phyloP scores from a whole-genome alignment of 2,797 vertebrate genomes.

The Eospalax fontanierii region DNA sequence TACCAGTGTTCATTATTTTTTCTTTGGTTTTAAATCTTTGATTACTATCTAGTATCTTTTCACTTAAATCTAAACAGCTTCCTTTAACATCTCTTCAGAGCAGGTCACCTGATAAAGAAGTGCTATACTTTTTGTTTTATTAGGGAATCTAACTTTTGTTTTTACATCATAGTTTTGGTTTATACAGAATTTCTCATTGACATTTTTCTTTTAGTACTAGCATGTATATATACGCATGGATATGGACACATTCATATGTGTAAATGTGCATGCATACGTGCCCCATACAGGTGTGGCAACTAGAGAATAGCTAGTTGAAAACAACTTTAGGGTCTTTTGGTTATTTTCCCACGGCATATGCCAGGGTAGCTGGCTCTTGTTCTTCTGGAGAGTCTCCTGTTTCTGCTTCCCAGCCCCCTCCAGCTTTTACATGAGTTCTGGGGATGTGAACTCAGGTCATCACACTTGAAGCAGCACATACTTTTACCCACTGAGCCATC shows the following conservation, averaged over 20 bases:
- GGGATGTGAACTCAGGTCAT: background rate
- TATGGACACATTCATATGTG: background rate
- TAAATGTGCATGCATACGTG: background rate
- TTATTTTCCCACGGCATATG: background rate
- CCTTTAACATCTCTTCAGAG: background rate
- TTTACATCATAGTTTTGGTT: constrained; percentile 25
- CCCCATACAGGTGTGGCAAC: too few relatives aligned
- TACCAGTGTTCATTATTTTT: background rate
- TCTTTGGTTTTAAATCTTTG: background rate
- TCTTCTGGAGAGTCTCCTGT: background rate
- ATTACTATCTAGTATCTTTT: constrained; percentile 8
- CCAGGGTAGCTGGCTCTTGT: background rate
- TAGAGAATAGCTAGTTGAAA: too few relatives aligned
- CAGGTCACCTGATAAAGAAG: background rate
- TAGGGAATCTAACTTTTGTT: background rate
- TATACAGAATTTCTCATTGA: background rate
- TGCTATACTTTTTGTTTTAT: constrained; percentile 48
- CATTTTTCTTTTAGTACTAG: background rate
- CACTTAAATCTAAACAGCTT: background rate
- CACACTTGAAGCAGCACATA: too few relatives aligned
- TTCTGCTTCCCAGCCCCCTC: background rate
- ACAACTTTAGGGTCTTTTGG: background rate
- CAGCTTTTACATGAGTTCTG: background rate
- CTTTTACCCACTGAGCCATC: too few relatives aligned
- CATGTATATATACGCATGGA: background rate